A percentile compares a stretch with the other conserved stretches of the same genome.
phyloP scores from a whole-genome alignment of 2,113 vertebrate species.

The Girardinichthys multiradiatus region DNA sequence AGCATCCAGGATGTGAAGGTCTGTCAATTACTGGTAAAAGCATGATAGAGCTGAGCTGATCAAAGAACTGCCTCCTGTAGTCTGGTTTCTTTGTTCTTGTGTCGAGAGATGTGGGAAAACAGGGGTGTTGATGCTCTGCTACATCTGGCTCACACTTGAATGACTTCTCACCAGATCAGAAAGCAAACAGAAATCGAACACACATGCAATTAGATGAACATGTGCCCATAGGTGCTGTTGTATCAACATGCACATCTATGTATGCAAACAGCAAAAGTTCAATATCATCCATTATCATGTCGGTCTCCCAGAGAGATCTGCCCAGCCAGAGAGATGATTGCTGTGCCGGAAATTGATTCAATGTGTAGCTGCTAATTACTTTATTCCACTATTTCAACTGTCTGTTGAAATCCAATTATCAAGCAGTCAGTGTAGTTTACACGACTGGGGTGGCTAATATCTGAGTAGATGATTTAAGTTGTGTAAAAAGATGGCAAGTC shows the following conservation, averaged over 20 bases:
- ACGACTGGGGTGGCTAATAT: slow-evolving; percentile 48
- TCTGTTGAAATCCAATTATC: slow-evolving; percentile 80
- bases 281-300: slow-evolving; percentile 8
- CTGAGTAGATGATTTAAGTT: slow-evolving; percentile 23
- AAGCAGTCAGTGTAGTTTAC: slow-evolving; percentile 66
- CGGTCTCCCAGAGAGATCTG: slow-evolving; percentile 20
- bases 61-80: slow-evolving; percentile 68
- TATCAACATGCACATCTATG: not conserved
- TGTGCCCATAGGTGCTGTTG: not conserved
- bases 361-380: slow-evolving; percentile 75
- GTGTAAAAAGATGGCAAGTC: slow-evolving; percentile 22
- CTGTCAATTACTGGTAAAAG: slow-evolving; percentile 67
- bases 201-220: slow-evolving; percentile 1
- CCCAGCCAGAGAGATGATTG: slow-evolving; percentile 44
- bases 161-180: slow-evolving; percentile 39
- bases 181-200: slow-evolving; percentile 27
- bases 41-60: slow-evolving; percentile 57
- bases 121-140: slow-evolving; percentile 25
- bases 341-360: slow-evolving; percentile 60
- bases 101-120: slow-evolving; percentile 40
- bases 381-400: slow-evolving; percentile 70
- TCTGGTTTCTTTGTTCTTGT: slow-evolving; percentile 72
- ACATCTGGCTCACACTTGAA: slow-evolving; percentile 43
- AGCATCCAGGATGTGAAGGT: slow-evolving; percentile 26
- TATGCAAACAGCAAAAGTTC: slow-evolving; percentile 11